Evolutionary conservation across 2,888 invertebrate genomes (phyloP), one percentile per base, ranked within the genome.

Genomic region (Lagria hirta): DNA sequence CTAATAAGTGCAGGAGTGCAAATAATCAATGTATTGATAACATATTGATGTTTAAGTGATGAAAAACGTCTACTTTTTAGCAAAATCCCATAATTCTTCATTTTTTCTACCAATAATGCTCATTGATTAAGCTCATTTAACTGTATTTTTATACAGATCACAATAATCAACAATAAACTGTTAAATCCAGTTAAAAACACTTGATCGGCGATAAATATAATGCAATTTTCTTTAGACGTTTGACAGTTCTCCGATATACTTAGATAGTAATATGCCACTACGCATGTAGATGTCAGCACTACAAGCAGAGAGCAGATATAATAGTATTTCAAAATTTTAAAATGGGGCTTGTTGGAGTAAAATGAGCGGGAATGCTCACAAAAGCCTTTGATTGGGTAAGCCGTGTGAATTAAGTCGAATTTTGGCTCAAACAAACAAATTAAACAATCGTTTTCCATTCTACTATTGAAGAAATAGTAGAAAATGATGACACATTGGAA

Each of bases 351-450:
- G 4, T 11, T 5, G 8, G 26, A 26, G 7, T 17, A 11, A 13
- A 26, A 27, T 20, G 20, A 26, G 13, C 7, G 11, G 2, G 35
- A 36, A 16, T 36, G 35, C 4, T 11, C 11, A 12, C 35, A 36
- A 12, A 20, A 36, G 16, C 35, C 35, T 17, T 7, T 4, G n/a
- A 36, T 10, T 6, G 35, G 35, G 4, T 36, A 36, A 2, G 27
- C 10, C 4, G 27, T 11, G 12, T 11, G 35, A 2, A 11, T 11
- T n/a, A 18, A 8, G 10, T 36, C 35, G 18, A 10, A 26, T 36
- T 36, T 36, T 18, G 35, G n/a, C 10, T 36, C 5, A 4, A 36
- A 36, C 10, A 26, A n/a, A 17, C 35, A 36, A n/a, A n/a, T n/a
- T n/a, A n/a, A n/a, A n/a, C n/a, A n/a, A n/a, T n/a, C n/a, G n/a